Base-by-base conservation (phyloP, 2,888 invertebrate species). In the Labia minor region DNA sequence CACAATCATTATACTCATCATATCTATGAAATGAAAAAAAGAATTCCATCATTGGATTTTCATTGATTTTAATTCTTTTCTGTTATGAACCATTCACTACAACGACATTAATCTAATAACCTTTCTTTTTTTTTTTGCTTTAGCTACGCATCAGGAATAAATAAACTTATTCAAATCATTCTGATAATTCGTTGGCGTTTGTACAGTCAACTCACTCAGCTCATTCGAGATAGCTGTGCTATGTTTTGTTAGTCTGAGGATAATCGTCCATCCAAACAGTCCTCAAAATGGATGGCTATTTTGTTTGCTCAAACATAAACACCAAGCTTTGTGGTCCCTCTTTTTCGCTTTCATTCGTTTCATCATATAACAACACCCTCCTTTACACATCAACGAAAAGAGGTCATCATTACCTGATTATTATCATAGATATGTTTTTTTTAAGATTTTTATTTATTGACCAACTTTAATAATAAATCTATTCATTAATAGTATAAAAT, bases 281-380 rank as follows among this genome's bases (percentile, higher is more conserved):
- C 49, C 49, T 49, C 49, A 49, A 49, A 49, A 49, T 49, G 49
- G 49, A 49, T 49, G 49, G 49, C 49, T 49, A 49, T 49, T 49
- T 49, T 49, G 49, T 49, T 49, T 49, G 49, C 49, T 49, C 49
- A 49, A 49, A 49, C 49, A 49, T 49, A 49, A 49, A 49, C 49
- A 49, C 49, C 14, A 14, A 49, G 49, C 49, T 49, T 49, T 49
- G 49, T 49, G 49, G 49, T 49, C 14, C 49, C n/a, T 16, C n/a
- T 49, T 49, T 49, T 49, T 49, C 26, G 8, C 26, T 8, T 8
- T 26, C 26, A 14, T 18, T 14, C 62, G 14, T 18, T 62, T 18
- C 11, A 14, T 18, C 2, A 61, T 61, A 19, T 8, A 18, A 61
- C 2, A 18, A 61, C 19, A 62, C 21, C 18, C 21, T 62, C 3